Percentiles rank a stretch among this genome's conserved stretches.
phyloP scores from a whole-genome alignment of 1,140 invertebrate genomes.

The Neelides sp. region DNA sequence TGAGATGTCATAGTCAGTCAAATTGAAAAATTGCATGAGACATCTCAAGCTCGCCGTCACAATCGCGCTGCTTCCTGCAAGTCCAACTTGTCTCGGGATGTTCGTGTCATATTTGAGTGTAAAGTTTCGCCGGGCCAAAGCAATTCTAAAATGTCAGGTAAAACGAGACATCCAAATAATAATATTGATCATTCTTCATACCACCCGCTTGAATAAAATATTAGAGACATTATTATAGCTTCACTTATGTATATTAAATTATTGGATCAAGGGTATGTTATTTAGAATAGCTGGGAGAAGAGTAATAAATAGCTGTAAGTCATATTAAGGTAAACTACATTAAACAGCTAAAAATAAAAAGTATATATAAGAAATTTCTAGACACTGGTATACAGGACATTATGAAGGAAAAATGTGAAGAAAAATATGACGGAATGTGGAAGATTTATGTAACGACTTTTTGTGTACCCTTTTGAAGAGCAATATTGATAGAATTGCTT shows the following conservation, averaged over 20 bases:
- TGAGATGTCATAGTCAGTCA: slow-evolving; percentile 30
- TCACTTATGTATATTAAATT: no score
- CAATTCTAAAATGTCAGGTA: slow-evolving; percentile 28
- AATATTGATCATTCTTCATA: no score
- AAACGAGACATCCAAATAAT: no score
- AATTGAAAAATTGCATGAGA: slow-evolving; percentile 34
- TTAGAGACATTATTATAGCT: no score
- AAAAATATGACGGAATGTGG: background rate
- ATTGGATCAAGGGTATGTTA: no score
- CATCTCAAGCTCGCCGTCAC: slow-evolving; percentile 34
- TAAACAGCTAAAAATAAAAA: no score
- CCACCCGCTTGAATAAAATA: no score
- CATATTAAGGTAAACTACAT: no score
- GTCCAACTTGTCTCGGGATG: slow-evolving; percentile 34
- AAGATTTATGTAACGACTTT: background rate
- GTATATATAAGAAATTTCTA: no score
- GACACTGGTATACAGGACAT: no score
- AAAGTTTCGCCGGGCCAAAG: slow-evolving; percentile 33
- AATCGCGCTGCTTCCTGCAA: slow-evolving; percentile 35
- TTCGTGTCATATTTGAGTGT: slow-evolving; percentile 35
- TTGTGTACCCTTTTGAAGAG: slow-evolving; percentile 30
- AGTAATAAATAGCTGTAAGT: no score
- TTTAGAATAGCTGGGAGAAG: no score
- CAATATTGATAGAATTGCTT: slow-evolving; percentile 34
- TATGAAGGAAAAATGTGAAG: background rate